Percentiles rank a stretch among this genome's conserved stretches.
These are phyloP conservation scores for Hippopotamus amphibius DNA, from an alignment of 2,113 vertebrate species.

Conservation along the genomic window DNA sequence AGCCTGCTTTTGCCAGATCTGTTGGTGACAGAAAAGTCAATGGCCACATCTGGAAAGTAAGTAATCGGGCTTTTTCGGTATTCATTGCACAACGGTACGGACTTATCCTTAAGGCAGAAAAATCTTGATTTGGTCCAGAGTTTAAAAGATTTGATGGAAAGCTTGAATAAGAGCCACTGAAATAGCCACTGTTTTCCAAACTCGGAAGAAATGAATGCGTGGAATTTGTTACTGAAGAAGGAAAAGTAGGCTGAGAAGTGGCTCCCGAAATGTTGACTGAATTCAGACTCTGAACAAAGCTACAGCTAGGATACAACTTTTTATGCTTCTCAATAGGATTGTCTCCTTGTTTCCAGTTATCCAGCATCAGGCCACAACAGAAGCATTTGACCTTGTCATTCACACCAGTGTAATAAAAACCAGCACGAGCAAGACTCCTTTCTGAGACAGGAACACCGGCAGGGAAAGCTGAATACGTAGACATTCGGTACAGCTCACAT, in stretches of 20 bases:
- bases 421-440: slow-evolving; percentile 95
- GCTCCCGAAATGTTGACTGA: slow-evolving; percentile 88
- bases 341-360: slow-evolving; percentile 96
- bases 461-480: slow-evolving; percentile 94
- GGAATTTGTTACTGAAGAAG: slow-evolving; percentile 81
- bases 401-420: slow-evolving; percentile 96
- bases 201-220: slow-evolving; percentile 80
- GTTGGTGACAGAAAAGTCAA: slow-evolving; percentile 89
- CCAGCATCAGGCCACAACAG: slow-evolving; percentile 92
- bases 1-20: slow-evolving; percentile 95
- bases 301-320: slow-evolving; percentile 92
- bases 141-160: slow-evolving; percentile 89
- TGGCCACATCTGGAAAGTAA: slow-evolving; percentile 91
- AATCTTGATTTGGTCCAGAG: slow-evolving; percentile 89
- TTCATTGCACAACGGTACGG: slow-evolving; percentile 90
- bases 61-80: slow-evolving; percentile 92
- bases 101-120: slow-evolving; percentile 88
- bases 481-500: slow-evolving; percentile 96
- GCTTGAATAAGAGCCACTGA: slow-evolving; percentile 90
- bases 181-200: slow-evolving; percentile 89
- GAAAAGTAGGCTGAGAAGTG: slow-evolving; percentile 89
- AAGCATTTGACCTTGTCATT: slow-evolving; percentile 96
- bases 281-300: slow-evolving; percentile 92
- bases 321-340: slow-evolving; percentile 94
- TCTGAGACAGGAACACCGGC: slow-evolving; percentile 88